Conservation (phyloP, 2,113 vertebrate species). For the Oriolus oriolus region DNA sequence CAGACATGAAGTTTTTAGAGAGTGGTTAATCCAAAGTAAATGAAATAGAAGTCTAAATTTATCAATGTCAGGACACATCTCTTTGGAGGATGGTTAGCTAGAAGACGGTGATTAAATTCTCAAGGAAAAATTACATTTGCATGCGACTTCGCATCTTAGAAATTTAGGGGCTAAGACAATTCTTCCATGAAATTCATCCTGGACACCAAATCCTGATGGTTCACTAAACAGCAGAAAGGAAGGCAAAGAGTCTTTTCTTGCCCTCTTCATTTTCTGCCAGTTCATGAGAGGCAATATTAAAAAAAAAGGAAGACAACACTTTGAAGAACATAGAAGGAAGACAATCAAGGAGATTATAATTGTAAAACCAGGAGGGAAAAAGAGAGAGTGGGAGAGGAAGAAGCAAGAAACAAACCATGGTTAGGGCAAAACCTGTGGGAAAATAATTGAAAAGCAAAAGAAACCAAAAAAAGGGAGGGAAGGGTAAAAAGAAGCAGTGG, state of each 20-base stretch:
- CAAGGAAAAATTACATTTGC: background rate
- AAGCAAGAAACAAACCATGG: background rate
- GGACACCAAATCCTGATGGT: background rate
- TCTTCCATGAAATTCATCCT: background rate
- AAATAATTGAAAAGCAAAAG: background rate
- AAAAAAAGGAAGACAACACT: background rate
- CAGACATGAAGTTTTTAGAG: background rate
- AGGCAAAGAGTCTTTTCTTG: background rate
- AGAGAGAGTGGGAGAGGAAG: background rate
- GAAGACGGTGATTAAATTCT: background rate
- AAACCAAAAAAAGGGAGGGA: fast-evolving
- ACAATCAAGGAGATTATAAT: background rate
- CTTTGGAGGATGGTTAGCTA: background rate
- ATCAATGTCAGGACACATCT: background rate
- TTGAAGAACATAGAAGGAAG: background rate
- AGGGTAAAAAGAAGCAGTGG: background rate
- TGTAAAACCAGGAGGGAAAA: background rate
- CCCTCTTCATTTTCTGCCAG: background rate
- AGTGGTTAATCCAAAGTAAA: background rate
- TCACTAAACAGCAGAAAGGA: background rate
- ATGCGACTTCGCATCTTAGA: background rate
- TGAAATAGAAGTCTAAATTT: background rate
- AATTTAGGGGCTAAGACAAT: background rate
- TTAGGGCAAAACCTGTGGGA: background rate
- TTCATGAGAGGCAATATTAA: background rate